Evolutionary conservation across 2,888 invertebrate genomes (phyloP).

Genomic region (Monoplex corrugatus): DNA sequence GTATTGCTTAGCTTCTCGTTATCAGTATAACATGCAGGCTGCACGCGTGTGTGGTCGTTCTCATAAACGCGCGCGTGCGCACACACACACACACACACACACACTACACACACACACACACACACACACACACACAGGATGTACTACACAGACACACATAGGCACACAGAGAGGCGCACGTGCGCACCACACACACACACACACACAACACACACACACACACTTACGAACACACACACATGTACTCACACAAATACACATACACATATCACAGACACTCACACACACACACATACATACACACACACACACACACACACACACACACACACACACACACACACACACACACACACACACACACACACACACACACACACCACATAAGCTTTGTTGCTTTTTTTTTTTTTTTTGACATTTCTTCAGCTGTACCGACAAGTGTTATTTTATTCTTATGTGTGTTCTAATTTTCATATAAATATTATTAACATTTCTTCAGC

Average conservation of each 20-base stretch:
- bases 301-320: background rate
- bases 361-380: background rate
- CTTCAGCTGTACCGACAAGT: background rate
- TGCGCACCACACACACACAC: too few species aligned
- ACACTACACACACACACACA: background rate
- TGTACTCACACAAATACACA: background rate
- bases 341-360: slow-evolving; percentile 4
- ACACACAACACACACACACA: background rate
- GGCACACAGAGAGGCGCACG: background rate
- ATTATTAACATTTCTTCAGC: background rate
- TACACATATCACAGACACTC: background rate
- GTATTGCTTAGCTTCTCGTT: background rate
- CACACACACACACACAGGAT: background rate
- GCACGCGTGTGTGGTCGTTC: too few species aligned
- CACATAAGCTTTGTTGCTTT: background rate
- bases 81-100: background rate
- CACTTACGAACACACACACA: too few species aligned
- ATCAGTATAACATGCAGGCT: too few species aligned
- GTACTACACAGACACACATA: background rate
- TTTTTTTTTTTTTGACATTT: background rate
- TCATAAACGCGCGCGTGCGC: background rate
- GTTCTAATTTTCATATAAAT: background rate
- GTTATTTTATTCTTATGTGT: background rate
- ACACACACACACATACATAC: background rate
- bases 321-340: slow-evolving; percentile 22